These are phyloP conservation scores for Cryptophagus acutangulus DNA, from an alignment of 2,888 invertebrate genomes.

Conservation along the genomic window DNA sequence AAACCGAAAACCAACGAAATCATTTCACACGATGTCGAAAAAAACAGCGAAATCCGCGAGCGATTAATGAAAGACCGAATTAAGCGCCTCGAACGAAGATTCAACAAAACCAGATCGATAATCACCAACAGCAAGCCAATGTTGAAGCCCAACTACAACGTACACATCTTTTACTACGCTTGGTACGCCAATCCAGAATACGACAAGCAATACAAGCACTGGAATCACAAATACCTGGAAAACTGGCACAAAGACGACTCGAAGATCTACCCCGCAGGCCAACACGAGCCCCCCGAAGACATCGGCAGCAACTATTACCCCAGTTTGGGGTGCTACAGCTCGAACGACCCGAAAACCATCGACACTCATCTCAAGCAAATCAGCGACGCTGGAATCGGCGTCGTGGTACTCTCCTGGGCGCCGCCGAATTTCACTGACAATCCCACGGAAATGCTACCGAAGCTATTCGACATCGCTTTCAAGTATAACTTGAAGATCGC, in stretches of 20 bases:
- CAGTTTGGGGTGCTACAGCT: slow-evolving; percentile 52
- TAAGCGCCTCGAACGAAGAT: slow-evolving; percentile 31
- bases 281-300: slow-evolving; percentile 53
- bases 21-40: slow-evolving; percentile 5
- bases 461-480: slow-evolving; percentile 41
- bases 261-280: slow-evolving; percentile 48
- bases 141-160: slow-evolving; percentile 28
- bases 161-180: slow-evolving; percentile 37
- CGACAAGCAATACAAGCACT: slow-evolving; percentile 40
- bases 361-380: slow-evolving; percentile 51
- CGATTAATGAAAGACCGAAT: slow-evolving; percentile 32
- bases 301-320: slow-evolving; percentile 55
- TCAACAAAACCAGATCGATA: slow-evolving; percentile 29
- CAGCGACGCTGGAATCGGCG: slow-evolving; percentile 49
- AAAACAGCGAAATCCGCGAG: slow-evolving; percentile 6
- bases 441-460: slow-evolving; percentile 31
- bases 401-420: slow-evolving; percentile 53
- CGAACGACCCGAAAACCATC: slow-evolving; percentile 47
- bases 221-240: slow-evolving; percentile 41
- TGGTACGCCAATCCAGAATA: slow-evolving; percentile 34
- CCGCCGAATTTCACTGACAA: slow-evolving; percentile 46
- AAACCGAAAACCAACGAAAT: slow-evolving; percentile 7
- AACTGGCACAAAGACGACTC: slow-evolving; percentile 44
- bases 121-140: slow-evolving; percentile 33
- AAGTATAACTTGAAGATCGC: slow-evolving; percentile 51